These are phyloP conservation scores for Otus sunia DNA, from an alignment of 2,113 vertebrate genomes.

Conservation along the genomic window DNA sequence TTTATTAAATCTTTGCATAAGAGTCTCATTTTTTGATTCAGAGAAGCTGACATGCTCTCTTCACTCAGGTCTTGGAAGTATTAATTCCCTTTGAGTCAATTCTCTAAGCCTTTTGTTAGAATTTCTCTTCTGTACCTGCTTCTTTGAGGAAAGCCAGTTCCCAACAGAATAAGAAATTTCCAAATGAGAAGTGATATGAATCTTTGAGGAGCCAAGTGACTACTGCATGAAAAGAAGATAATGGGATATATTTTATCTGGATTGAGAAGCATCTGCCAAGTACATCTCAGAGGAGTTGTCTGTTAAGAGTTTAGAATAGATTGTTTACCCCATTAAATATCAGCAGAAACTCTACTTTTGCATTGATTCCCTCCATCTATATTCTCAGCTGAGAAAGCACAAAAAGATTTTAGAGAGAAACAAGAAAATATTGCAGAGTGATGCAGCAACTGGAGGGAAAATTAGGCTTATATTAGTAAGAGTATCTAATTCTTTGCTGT, in stretches of 20 bases:
- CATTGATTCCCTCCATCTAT: slow-evolving; percentile 37
- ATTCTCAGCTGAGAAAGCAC: slow-evolving; percentile 7
- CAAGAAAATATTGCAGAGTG: neutral
- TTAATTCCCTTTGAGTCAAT: slow-evolving; percentile 13
- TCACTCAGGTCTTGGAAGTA: neutral
- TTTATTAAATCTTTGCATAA: neutral
- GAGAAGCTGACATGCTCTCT: neutral
- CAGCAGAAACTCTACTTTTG: slow-evolving; percentile 45
- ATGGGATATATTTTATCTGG: slow-evolving; percentile 49
- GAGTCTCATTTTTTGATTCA: neutral
- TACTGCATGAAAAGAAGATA: slow-evolving; percentile 22
- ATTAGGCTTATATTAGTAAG: neutral
- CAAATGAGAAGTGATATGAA: slow-evolving; percentile 18
- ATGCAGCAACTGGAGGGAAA: neutral
- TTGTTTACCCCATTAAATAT: slow-evolving; percentile 50
- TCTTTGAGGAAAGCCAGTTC: slow-evolving; percentile 23
- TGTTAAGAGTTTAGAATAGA: slow-evolving; percentile 32
- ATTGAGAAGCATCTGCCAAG: slow-evolving; percentile 51
- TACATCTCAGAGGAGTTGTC: slow-evolving; percentile 38
- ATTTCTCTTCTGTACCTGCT: neutral
- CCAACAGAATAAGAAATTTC: neutral
- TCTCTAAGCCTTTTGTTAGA: slow-evolving; percentile 7
- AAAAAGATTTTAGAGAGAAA: neutral
- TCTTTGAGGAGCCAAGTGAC: slow-evolving; percentile 22
- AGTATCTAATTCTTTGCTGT: neutral